Percentiles rank a stretch among this genome's conserved stretches.
These are phyloP conservation scores for Cynopterus sphinx DNA, from an alignment of 2,797 vertebrate species.

Conservation along the genomic window DNA sequence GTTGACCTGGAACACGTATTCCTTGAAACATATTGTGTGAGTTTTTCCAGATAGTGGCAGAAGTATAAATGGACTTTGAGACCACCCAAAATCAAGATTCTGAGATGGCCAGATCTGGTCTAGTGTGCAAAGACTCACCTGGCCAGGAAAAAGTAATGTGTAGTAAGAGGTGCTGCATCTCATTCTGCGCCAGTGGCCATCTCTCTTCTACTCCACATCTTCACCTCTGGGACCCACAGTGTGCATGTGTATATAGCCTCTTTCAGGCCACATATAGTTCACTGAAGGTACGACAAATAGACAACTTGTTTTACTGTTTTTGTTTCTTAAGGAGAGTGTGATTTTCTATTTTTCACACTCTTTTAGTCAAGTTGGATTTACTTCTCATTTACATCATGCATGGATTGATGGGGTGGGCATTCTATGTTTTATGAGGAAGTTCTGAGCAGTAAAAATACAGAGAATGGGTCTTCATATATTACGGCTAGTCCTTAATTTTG, in stretches of 20 bases:
- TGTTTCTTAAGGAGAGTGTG: background rate
- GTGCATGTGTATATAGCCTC: fast-evolving
- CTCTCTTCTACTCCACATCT: background rate
- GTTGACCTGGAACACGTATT: background rate
- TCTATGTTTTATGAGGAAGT: background rate
- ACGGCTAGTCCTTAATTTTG: background rate
- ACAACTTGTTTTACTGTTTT: background rate
- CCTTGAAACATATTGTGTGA: background rate
- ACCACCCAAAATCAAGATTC: background rate
- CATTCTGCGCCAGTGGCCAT: background rate
- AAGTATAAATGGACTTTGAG: background rate
- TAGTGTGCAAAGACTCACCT: background rate
- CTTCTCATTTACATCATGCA: background rate
- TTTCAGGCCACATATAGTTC: background rate
- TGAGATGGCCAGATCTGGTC: background rate
- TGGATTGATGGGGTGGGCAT: background rate
- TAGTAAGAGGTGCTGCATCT: background rate
- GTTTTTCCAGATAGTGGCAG: background rate
- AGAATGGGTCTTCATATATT: background rate
- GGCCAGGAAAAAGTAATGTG: background rate
- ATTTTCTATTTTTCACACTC: background rate
- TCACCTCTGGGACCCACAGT: too few relatives aligned
- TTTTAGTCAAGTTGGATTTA: background rate
- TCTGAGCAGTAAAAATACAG: background rate
- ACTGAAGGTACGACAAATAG: background rate